Evolutionary conservation across 2,797 vertebrate species (phyloP).

Genomic region (Coregonus sp.): DNA sequence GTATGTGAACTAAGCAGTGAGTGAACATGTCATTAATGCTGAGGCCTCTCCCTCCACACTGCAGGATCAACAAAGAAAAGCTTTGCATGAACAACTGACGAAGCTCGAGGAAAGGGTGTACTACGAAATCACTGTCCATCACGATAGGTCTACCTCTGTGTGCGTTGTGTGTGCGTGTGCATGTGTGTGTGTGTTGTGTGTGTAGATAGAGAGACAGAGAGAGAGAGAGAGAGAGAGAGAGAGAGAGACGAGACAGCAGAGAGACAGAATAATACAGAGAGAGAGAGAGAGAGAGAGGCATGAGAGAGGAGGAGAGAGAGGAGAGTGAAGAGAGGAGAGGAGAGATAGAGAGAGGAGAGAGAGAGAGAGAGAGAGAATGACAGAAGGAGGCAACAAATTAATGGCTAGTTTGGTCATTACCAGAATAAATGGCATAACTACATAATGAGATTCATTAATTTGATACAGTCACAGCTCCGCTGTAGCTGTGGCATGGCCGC

Average conservation of each 20-base stretch:
- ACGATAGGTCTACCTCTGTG: neutral
- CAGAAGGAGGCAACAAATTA: slow-evolving; percentile 54
- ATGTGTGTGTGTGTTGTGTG: neutral
- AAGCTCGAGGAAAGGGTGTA: neutral
- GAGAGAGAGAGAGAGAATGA: slow-evolving; percentile 22
- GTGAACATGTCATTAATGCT: no score
- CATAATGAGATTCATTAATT: slow-evolving; percentile 73
- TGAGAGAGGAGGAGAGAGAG: no score
- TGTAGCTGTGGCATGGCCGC: slow-evolving; percentile 24
- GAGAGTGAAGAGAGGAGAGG: neutral
- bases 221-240: neutral
- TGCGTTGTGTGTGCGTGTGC: no score
- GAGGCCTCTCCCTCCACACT: no score
- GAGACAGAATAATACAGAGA: no score
- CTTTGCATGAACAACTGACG: no score
- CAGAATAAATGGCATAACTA: slow-evolving; percentile 68
- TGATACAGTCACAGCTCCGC: slow-evolving; percentile 44
- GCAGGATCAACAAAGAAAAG: no score
- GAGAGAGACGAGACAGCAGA: no score
- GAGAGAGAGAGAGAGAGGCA: no score
- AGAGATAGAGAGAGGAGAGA: slow-evolving; percentile 53
- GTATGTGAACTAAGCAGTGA: no score
- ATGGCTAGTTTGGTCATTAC: slow-evolving; percentile 63
- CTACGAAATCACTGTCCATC: neutral
- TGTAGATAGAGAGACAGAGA: neutral